Conservation (phyloP, 1,140 invertebrate genomes). For the Aplysia californica region DNA sequence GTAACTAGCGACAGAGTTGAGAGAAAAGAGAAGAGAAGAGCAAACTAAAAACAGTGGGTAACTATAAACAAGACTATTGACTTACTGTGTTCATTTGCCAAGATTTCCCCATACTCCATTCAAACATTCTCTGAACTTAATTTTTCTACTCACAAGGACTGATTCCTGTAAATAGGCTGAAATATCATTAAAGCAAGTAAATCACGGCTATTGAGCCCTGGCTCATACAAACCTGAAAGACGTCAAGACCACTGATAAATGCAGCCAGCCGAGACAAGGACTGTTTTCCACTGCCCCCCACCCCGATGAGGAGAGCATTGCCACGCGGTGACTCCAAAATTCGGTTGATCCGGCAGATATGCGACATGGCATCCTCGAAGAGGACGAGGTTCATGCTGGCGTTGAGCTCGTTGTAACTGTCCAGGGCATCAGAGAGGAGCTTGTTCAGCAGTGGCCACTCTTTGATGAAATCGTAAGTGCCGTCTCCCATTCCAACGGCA, state of each 20-base stretch:
- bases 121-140: no score
- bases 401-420: slow-evolving; percentile 95
- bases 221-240: slow-evolving; percentile 70
- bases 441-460: slow-evolving; percentile 83
- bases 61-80: no score
- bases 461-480: slow-evolving; percentile 90
- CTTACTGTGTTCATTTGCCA: no score
- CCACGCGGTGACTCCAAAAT: slow-evolving; percentile 95
- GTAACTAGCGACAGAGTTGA: no score
- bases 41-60: no score
- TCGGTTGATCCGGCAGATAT: slow-evolving; percentile 90
- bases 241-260: slow-evolving; percentile 94
- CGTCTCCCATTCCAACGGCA: slow-evolving; percentile 89
- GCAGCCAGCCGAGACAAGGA: slow-evolving; percentile 91
- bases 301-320: slow-evolving; percentile 92
- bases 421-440: slow-evolving; percentile 87
- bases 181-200: no score
- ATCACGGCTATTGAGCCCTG: no score
- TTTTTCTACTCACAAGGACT: no score
- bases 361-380: slow-evolving; percentile 97
- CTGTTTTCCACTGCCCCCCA: slow-evolving; percentile 96
- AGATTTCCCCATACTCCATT: no score
- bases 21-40: no score
- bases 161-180: no score
- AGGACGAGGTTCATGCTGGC: slow-evolving; percentile 96